Conservation (phyloP, 2,113 vertebrate genomes). For the Aleadryas rufinucha region DNA sequence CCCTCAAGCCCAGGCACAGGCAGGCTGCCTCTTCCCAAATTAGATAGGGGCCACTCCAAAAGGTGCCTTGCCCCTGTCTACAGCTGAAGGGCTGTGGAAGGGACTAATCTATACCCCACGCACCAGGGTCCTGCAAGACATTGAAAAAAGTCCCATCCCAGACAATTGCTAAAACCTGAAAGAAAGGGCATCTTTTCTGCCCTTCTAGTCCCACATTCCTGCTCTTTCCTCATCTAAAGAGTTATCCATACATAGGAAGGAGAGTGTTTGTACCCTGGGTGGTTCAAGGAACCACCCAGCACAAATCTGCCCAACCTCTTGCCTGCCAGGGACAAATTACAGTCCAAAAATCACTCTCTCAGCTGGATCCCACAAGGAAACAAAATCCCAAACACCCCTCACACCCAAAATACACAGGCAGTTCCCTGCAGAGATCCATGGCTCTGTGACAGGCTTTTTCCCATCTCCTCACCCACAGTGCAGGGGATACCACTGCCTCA, state of each 20-base stretch:
- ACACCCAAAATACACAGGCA: background rate
- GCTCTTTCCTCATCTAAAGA: background rate
- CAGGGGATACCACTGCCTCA: background rate
- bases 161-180: background rate
- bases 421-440: background rate
- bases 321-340: background rate
- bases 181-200: background rate
- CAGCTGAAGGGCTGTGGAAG: background rate
- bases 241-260: background rate
- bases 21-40: background rate
- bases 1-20: background rate
- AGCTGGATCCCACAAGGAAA: background rate
- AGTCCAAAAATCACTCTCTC: background rate
- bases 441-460: background rate
- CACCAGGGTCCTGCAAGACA: background rate
- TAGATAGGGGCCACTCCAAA: background rate
- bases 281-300: background rate
- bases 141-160: background rate
- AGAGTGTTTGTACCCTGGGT: background rate
- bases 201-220: background rate
- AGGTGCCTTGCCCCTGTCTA: background rate
- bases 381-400: background rate
- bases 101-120: background rate
- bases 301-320: background rate
- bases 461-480: rapidly evolving